These are phyloP conservation scores for Morone saxatilis DNA, from an alignment of 2,113 vertebrate genomes.

Conservation along the genomic window DNA sequence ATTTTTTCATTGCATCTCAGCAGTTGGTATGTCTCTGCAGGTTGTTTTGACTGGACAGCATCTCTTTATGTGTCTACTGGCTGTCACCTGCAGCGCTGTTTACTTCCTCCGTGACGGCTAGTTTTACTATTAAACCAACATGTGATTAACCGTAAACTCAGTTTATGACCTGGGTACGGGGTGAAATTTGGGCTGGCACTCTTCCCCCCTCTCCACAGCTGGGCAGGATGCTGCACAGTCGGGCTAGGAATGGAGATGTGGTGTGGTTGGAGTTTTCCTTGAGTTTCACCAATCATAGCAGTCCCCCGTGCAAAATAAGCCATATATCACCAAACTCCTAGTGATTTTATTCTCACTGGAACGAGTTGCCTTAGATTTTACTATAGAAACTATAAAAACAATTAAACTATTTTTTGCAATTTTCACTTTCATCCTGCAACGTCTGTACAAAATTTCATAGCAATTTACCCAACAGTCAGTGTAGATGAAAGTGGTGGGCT, in stretches of 20 bases:
- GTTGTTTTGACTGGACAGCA: conserved; percentile 72
- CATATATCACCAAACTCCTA: no score
- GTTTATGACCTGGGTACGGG: conserved; percentile 27
- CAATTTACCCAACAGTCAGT: neutral
- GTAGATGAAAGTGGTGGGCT: neutral
- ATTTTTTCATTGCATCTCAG: conserved; percentile 45
- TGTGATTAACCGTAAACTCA: conserved; percentile 38
- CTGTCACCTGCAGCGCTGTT: conserved; percentile 49
- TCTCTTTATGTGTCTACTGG: conserved; percentile 63
- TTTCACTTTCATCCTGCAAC: no score
- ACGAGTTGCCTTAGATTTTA: no score
- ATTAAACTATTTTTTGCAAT: no score
- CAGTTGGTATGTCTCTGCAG: conserved; percentile 49
- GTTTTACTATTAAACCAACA: conserved; percentile 46
- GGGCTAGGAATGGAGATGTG: conserved; percentile 20
- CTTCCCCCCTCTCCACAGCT: conserved; percentile 29
- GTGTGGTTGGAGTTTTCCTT: neutral
- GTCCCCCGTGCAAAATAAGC: no score
- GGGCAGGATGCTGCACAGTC: conserved; percentile 44
- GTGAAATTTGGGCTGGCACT: conserved; percentile 8
- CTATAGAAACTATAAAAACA: no score
- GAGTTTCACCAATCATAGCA: conserved; percentile 7
- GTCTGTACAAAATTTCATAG: neutral
- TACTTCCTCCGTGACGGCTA: conserved; percentile 50
- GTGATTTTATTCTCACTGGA: no score